Evolutionary conservation across 2,113 vertebrate genomes (phyloP).

Genomic region (Pseudorhombus dupliciocellatus): DNA sequence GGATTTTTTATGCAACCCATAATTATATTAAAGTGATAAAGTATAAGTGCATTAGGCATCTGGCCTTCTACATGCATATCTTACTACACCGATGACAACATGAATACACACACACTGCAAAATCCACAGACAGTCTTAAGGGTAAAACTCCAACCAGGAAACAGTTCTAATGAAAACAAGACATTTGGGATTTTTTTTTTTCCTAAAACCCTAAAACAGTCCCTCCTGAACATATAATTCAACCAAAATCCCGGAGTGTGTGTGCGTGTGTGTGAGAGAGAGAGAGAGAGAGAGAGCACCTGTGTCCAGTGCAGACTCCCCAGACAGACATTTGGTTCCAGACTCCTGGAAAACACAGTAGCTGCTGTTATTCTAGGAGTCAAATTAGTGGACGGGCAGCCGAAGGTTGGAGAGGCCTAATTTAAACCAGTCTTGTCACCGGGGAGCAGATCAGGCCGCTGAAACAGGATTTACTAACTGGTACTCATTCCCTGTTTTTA

Average conservation of each 20-base stretch:
- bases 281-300: slow-evolving; percentile 53
- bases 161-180: slow-evolving; percentile 56
- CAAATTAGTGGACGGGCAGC: slow-evolving; percentile 63
- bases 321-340: slow-evolving; percentile 64
- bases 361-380: slow-evolving; percentile 73
- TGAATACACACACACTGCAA: slow-evolving; percentile 4
- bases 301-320: slow-evolving; percentile 70
- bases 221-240: slow-evolving; percentile 42
- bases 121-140: slow-evolving; percentile 20
- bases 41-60: too few species aligned
- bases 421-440: slow-evolving; percentile 57
- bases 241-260: slow-evolving; percentile 26
- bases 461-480: slow-evolving; percentile 52
- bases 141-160: slow-evolving; percentile 46
- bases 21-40: not conserved
- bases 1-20: not conserved
- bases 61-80: not conserved
- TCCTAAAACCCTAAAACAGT: slow-evolving; percentile 49
- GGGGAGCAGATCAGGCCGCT: slow-evolving; percentile 13
- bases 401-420: slow-evolving; percentile 53
- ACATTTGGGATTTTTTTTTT: slow-evolving; percentile 45
- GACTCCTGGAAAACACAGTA: slow-evolving; percentile 75
- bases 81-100: not conserved
- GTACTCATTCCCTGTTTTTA: slow-evolving; percentile 20
- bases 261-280: slow-evolving; percentile 13